Conservation (phyloP, 2,113 vertebrate species). For the Platichthys stellatus region DNA sequence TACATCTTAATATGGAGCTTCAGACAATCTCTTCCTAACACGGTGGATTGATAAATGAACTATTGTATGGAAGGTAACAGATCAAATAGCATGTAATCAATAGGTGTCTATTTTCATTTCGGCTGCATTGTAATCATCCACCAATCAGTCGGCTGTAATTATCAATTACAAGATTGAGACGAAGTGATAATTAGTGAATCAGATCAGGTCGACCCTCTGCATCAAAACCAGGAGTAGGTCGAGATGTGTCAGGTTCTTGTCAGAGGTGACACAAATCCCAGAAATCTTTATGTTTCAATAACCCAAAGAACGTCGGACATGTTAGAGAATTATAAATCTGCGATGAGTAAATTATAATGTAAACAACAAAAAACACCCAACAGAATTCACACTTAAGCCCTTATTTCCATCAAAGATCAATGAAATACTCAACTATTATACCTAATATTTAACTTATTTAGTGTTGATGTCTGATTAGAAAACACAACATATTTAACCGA, state of each 20-base stretch:
- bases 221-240: slow-evolving; percentile 51
- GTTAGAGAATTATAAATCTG: neutral
- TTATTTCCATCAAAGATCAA: too few relatives aligned
- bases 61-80: too few relatives aligned
- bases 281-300: slow-evolving; percentile 2
- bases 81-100: slow-evolving; percentile 54
- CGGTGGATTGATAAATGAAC: neutral
- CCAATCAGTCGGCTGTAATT: slow-evolving; percentile 68
- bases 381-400: too few relatives aligned
- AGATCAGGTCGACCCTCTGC: slow-evolving; percentile 45
- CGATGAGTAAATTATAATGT: neutral
- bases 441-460: too few relatives aligned
- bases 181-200: slow-evolving; percentile 59
- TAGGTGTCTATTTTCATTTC: slow-evolving; percentile 66
- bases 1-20: neutral
- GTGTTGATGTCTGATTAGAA: too few relatives aligned
- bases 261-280: neutral
- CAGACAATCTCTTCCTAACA: neutral
- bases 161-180: slow-evolving; percentile 68
- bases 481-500: too few relatives aligned
- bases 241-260: slow-evolving; percentile 42
- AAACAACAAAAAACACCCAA: neutral
- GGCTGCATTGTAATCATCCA: slow-evolving; percentile 63
- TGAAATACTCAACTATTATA: too few relatives aligned
- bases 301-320: slow-evolving; percentile 7